These are phyloP conservation scores for Apistogramma diplotaenia DNA, from an alignment of 2,113 vertebrate genomes.

Conservation along the genomic window DNA sequence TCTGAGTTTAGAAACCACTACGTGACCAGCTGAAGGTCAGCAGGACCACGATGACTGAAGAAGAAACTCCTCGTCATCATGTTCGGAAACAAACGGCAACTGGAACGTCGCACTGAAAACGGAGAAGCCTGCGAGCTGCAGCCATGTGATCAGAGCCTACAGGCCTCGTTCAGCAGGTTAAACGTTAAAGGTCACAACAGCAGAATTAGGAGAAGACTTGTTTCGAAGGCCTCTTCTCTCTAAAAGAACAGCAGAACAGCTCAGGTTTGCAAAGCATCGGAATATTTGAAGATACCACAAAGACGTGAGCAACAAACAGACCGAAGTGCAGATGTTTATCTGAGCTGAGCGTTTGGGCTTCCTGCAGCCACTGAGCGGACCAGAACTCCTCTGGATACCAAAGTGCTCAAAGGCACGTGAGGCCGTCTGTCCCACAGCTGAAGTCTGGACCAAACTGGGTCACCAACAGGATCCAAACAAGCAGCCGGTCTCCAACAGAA, in stretches of 20 bases:
- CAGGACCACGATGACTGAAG: background rate
- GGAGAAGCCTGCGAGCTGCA: background rate
- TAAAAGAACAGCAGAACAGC: background rate
- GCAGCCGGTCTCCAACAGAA: no score
- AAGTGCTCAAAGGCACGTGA: no score
- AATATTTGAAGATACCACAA: background rate
- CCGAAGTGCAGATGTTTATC: background rate
- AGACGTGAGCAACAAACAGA: background rate
- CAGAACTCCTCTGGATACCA: no score
- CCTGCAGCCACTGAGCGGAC: no score
- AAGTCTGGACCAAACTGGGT: no score
- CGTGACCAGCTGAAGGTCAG: background rate
- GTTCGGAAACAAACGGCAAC: background rate
- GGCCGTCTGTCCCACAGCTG: no score
- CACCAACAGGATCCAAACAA: no score
- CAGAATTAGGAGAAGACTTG: background rate
- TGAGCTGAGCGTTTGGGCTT: background rate
- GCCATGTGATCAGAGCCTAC: background rate
- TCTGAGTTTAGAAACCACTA: background rate
- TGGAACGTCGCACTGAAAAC: background rate
- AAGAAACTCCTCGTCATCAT: background rate
- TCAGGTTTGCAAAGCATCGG: background rate
- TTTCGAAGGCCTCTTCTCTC: background rate
- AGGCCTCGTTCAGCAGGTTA: background rate
- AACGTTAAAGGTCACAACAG: background rate